Base-by-base conservation (phyloP, 2,888 invertebrate genomes). In the Apamea epomidion region DNA sequence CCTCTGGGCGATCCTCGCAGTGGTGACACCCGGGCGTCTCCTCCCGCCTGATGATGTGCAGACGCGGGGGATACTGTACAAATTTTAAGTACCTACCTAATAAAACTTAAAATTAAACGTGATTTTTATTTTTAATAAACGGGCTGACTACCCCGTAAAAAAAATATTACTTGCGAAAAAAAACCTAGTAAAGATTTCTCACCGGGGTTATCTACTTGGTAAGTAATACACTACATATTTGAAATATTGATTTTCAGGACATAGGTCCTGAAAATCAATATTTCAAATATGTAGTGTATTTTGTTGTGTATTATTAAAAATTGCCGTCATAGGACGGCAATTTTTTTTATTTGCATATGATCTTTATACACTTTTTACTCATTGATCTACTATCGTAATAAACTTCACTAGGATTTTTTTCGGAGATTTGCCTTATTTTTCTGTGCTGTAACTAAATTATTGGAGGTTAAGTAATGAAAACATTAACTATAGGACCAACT, bases 1-100 rank as follows among this genome's bases (percentile, higher is more conserved):
- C n/a, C n/a, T n/a, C n/a, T n/a, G n/a, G n/a, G n/a, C n/a, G n/a
- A n/a, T n/a, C n/a, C n/a, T n/a, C n/a, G n/a, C n/a, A n/a, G n/a
- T n/a, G n/a, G n/a, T n/a, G n/a, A n/a, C n/a, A n/a, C n/a, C n/a
- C n/a, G n/a, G n/a, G n/a, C n/a, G n/a, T n/a, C n/a, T n/a, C n/a
- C n/a, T n/a, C n/a, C n/a, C n/a, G n/a, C n/a, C n/a, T n/a, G n/a
- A n/a, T n/a, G n/a, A n/a, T n/a, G n/a, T n/a, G n/a, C n/a, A n/a
- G n/a, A n/a, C n/a, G n/a, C n/a, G 80, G 70, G 64, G 74, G 75
- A 70, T 74, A 69, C 79, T 64, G 81, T 79, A 75, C 79, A 90
- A 90, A 87, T 88, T 90, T 90, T 88, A 67, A 83, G 89, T 90
- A 84, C 45, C 42, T 81, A 83, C 62, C n/a, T 62, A 91, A 88